Conservation (phyloP, 2,888 invertebrate genomes). For the Agriopis marginaria region DNA sequence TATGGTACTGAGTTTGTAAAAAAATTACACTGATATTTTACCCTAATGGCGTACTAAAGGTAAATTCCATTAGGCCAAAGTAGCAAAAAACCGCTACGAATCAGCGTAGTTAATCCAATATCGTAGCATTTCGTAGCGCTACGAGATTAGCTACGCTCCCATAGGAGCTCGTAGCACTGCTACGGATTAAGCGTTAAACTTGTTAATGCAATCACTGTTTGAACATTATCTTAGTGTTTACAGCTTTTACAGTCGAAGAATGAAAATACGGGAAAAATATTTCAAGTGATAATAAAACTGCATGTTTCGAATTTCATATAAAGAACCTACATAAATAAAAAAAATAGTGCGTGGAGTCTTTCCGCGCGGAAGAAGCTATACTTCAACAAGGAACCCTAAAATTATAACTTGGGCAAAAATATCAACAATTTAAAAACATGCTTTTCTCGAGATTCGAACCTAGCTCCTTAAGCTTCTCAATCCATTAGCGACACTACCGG, state of each 20-base stretch:
- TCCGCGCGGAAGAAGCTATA: too few species aligned
- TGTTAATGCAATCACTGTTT: constrained; percentile 24
- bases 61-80: constrained; percentile 25
- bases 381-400: too few species aligned
- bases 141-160: constrained; percentile 45
- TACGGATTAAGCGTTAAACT: constrained; percentile 44
- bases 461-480: too few species aligned
- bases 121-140: constrained; percentile 40
- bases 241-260: too few species aligned
- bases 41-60: constrained; percentile 6
- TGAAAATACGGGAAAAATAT: neutral
- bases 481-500: too few species aligned
- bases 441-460: too few species aligned
- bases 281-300: neutral
- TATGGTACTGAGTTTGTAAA: constrained; percentile 6
- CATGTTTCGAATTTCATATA: neutral
- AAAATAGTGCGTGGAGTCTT: too few species aligned
- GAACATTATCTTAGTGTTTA: constrained; percentile 2
- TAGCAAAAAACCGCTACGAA: constrained; percentile 25
- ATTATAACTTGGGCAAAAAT: too few species aligned
- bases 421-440: too few species aligned
- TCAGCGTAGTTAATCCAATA: constrained; percentile 34
- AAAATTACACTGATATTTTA: constrained; percentile 6
- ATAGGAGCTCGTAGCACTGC: constrained; percentile 42
- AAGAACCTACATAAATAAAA: neutral